Base-by-base conservation (phyloP, 2,888 invertebrate species). In the Aphrophora alni region DNA sequence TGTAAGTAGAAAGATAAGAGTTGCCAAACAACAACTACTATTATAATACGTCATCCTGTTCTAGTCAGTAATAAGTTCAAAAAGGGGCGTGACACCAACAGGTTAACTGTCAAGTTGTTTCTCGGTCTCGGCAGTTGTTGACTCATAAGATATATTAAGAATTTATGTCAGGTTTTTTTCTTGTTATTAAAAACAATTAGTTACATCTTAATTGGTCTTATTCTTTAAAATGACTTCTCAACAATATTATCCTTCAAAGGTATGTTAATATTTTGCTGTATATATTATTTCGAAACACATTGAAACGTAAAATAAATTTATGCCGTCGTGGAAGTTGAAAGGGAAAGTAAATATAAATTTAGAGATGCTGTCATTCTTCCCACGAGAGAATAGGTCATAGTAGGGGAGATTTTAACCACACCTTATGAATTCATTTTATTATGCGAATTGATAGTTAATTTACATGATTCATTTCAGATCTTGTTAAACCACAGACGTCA, bases 201-300 rank as follows among this genome's bases (percentile, higher is more conserved):
- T 33, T 5, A 33, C 33, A 33, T 33, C 8, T 33, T 33, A 5
- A 33, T 8, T 33, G 3, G 5, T 33, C 21, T n/a, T 10, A 21
- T 59, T 21, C 5, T 21, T 59, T 21, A 59, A 59, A 21, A 59
- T 59, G 59, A 21, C 59, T 21, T 59, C 59, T 59, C 59, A 59
- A 59, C 59, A 59, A 59, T 59, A 59, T 59, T 59, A 59, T 59
- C 59, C 59, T n/a, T 59, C 59, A 59, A 59, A 59, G 59, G 59
- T 59, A 59, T 59, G 59, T 59, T 14, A 7, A 44, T 44, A 14
- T 44, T 59, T 14, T 21, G 2, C 3, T 59, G 7, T 3, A 59
- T 59, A n/a, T n/a, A n/a, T 14, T 44, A 14, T 44, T 44, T 44
- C 44, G 10, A 14, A 44, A 44, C 44, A 14, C 2, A 44, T 44